These are phyloP conservation scores for Tipula lateralis DNA, from an alignment of 2,888 invertebrate genomes.

Conservation along the genomic window DNA sequence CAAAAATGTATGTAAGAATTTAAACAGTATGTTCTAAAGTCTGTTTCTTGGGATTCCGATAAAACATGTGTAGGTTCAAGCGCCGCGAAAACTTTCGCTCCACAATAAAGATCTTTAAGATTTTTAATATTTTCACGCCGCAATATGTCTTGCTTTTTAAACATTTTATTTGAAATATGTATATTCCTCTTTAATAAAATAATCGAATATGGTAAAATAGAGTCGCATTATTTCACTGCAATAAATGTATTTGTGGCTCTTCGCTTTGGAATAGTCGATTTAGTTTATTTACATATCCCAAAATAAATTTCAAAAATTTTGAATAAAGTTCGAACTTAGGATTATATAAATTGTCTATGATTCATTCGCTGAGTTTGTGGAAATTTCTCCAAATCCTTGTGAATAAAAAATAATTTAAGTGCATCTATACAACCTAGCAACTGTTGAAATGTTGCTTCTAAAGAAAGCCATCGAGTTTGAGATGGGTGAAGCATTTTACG, in stretches of 20 bases:
- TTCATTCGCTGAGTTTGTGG: neutral
- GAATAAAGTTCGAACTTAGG: neutral
- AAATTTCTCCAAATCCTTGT: no score
- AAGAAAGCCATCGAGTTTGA: neutral
- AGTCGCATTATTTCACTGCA: neutral
- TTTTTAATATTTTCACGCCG: conserved; percentile 30
- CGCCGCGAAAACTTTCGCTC: neutral
- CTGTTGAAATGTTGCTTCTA: neutral
- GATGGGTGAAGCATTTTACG: no score
- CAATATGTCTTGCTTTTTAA: neutral
- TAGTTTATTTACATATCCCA: neutral
- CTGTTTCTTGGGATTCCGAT: conserved; percentile 28
- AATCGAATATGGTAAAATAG: neutral
- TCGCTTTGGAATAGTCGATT: no score
- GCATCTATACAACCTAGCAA: neutral
- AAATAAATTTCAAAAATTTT: neutral
- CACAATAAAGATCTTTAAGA: conserved; percentile 31
- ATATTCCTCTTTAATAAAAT: neutral
- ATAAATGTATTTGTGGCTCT: conserved; percentile 32
- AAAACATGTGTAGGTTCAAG: neutral
- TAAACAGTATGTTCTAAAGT: conserved; percentile 31
- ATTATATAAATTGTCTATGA: neutral
- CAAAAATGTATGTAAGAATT: conserved; percentile 33
- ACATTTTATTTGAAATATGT: neutral
- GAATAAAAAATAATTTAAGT: no score